Conservation (phyloP, 1,140 invertebrate species). For the Tetraneura akinire region DNA sequence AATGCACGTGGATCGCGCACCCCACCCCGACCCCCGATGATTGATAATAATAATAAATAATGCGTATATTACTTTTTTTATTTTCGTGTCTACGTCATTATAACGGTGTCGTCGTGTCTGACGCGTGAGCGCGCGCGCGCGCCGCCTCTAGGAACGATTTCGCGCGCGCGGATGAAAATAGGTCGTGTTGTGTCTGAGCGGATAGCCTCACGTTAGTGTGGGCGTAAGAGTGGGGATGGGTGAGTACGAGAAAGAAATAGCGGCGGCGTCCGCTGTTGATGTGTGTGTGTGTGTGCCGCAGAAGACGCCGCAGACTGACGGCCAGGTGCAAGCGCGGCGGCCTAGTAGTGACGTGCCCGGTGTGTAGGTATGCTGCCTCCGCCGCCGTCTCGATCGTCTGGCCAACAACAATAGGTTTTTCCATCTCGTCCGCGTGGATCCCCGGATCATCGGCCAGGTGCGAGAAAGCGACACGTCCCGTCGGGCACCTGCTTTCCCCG, state of each 20-base stretch:
- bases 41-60: neutral
- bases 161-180: neutral
- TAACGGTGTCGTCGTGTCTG: neutral
- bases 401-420: conserved; percentile 16
- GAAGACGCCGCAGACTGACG: conserved; percentile 8
- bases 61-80: neutral
- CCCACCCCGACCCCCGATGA: too few relatives aligned
- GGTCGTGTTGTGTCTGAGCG: conserved; percentile 21
- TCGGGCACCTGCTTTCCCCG: neutral
- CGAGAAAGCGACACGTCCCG: neutral
- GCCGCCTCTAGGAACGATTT: neutral
- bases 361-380: neutral
- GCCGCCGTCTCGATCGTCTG: neutral
- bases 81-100: too few relatives aligned
- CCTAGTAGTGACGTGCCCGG: neutral
- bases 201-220: too few relatives aligned
- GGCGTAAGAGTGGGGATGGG: too few relatives aligned
- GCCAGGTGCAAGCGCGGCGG: conserved; percentile 8
- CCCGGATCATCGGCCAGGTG: neutral
- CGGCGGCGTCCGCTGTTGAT: neutral
- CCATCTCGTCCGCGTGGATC: neutral
- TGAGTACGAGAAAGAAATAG: neutral
- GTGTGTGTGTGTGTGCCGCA: neutral
- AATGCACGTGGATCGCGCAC: neutral
- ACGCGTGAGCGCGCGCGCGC: neutral